Base-by-base conservation (phyloP, 2,797 vertebrate genomes). In the Graptemys geographica region DNA sequence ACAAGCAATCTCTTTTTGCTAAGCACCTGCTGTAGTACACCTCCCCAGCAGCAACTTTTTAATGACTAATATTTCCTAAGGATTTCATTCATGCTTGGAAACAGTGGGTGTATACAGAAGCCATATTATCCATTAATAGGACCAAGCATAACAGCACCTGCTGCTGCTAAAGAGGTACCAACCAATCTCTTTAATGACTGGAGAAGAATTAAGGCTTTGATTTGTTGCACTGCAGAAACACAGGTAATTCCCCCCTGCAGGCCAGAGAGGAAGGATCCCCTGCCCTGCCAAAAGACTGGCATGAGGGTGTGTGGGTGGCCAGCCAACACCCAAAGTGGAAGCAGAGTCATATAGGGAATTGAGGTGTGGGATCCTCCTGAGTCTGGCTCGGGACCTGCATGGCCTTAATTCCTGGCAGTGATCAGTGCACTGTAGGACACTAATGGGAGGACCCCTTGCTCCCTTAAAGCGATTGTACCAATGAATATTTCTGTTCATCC, bases 121-220 rank as follows among this genome's bases (percentile, higher is more conserved):
- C 80, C 0, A 2, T 84, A 80, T 93, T 94, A 92, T 79, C 81
- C 80, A 91, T 23, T 56, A 86, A 31, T 27, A 0, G 83, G 86
- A 81, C 90, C 0, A 2, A 87, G 81, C 11, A 0, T 80, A 92
- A 94, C 76, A 91, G 37, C 89, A 91, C 89, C 95, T 96, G 92
- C 91, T 94, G 94, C 83, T 96, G 25, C 93, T 90, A 57, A 95
- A 93, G 79, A 90, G 91, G 84, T 56, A 96, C 33, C 82, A 95
- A 89, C 81, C 89, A 89, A 95, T 96, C 90, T 94, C 84, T 95
- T 94, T 96, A 94, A 94, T 97, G 95, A 94, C 89, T 94, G 88
- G 90, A 94, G 85, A 79, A 95, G 86, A 95, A 93, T 88, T 93
- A 94, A 82, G 52, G 55, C 79, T 96, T 96, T 96, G 96, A 92